These are phyloP conservation scores for Octomys mimax DNA, from an alignment of 2,797 vertebrate species.

Conservation along the genomic window DNA sequence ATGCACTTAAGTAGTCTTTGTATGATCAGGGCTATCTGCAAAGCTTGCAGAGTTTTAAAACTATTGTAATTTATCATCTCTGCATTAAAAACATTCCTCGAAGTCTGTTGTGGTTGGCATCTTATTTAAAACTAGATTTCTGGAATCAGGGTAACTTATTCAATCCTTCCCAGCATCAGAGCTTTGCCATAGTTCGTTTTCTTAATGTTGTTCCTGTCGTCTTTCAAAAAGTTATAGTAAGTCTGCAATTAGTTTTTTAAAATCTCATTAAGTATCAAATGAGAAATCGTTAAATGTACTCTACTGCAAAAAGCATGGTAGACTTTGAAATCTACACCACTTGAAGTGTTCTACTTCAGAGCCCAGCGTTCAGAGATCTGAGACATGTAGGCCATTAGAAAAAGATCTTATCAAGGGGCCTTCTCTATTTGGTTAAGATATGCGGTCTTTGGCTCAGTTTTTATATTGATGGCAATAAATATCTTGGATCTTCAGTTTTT, in stretches of 20 bases:
- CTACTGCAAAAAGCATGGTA: not conserved
- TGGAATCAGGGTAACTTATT: slow-evolving; percentile 11
- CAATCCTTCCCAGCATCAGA: slow-evolving; percentile 2
- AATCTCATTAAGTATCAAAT: slow-evolving; percentile 63
- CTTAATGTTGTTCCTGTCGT: slow-evolving; percentile 19
- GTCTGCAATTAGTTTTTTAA: slow-evolving; percentile 60
- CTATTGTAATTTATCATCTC: slow-evolving; percentile 70
- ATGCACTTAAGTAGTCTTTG: slow-evolving; percentile 76
- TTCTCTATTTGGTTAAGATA: not conserved
- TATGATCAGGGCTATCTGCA: slow-evolving; percentile 65
- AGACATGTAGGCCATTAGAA: not conserved
- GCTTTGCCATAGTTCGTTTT: slow-evolving; percentile 49
- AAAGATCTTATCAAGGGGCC: not conserved
- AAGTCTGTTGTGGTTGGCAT: not conserved
- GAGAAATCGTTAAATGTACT: slow-evolving; percentile 24
- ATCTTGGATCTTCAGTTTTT: not conserved
- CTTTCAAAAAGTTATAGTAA: slow-evolving; percentile 54
- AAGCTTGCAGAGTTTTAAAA: slow-evolving; percentile 66
- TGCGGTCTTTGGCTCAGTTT: slow-evolving; percentile 10
- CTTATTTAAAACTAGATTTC: slow-evolving; percentile 28
- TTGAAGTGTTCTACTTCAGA: not conserved
- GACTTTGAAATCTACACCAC: not conserved
- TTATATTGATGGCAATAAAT: slow-evolving; percentile 2
- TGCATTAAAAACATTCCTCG: slow-evolving; percentile 63
- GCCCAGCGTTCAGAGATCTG: not conserved